Base-by-base conservation (phyloP, 2,797 vertebrate genomes). In the Phrynocephalus vlangalii region DNA sequence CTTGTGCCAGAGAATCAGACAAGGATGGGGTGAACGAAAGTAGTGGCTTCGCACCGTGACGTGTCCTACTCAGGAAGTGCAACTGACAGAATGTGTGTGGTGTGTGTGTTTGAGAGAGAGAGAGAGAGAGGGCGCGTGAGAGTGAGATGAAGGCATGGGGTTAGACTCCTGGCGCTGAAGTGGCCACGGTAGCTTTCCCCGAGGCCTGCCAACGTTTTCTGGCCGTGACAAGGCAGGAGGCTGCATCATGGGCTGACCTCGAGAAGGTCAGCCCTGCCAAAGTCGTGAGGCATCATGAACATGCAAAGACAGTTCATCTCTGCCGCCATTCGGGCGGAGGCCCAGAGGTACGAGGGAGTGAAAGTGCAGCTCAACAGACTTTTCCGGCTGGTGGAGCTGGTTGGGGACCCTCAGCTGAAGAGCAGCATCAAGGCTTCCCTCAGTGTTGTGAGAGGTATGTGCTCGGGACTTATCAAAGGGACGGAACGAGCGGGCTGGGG, bases 401-500 rank as follows among this genome's bases (percentile, higher is more conserved):
- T 98, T 6, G 82, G 73, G 1, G 96, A 98, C 89, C 96, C 93
- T 8, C 96, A 97, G 90, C 97, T 98, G 70, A 97, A 94, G 82
- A 95, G 95, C 1, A 96, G 95, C 88, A 96, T 99, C 16, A 97
- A 97, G 85, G 94, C 97, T 87, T 97, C 97, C 78, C 95, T 99
- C 80, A 96, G 96, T 92, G 95, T 96, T 33, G 92, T 99, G 82
- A 92, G 95, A 98, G 98, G 98, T 99, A 94, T 96, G 97, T 75
- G 13, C 5, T 9, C 15, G 50, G 28, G n/a, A 22, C 38, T 72
- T 79, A 15, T 26, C 8, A 33, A 56, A 67, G 52, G 60, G 50
- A 56, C 5, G 18, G 24, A 26, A 60, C 3, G 16, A 56, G 44
- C 28, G 15, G 38, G 4, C 22, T 20, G 15, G 11, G 20, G 66